Evolutionary conservation across 2,797 vertebrate genomes (phyloP), one percentile per base, ranked within the genome.

Genomic region (Tympanoctomys barrerae): DNA sequence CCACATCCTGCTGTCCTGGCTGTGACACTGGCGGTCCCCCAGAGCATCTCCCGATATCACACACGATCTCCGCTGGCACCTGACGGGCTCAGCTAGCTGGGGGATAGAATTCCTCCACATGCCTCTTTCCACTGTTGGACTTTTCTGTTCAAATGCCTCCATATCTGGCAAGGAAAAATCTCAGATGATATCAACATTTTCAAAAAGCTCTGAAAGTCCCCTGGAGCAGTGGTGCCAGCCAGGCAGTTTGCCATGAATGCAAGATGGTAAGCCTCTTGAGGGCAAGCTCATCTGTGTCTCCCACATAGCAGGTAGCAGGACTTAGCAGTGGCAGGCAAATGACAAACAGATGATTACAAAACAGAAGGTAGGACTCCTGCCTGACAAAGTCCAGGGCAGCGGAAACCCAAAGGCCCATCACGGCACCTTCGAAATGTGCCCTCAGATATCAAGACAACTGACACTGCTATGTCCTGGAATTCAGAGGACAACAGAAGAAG

Each of bases 121-220:
- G 57, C 1, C 84, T 80, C 49, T 82, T 66, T 71, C 59, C 10
- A 19, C 14, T 5, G 22, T 54, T 42, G 28, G 28, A 28, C 81
- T 62, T 91, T 93, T 59, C 92, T 82, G 2, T 62, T 77, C 61
- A 89, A 94, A 87, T 81, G 18, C 66, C 31, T 70, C 89, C 81
- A n/a, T 2, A 54, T 39, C 31, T 84, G 77, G 33, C 77, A 66
- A 93, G 84, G 5, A 77, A 62, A 89, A 57, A 31, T 73, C 70
- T 77, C 62, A 78, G 66, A 75, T 2, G 26, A 66, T 59, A 68
- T 57, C 75, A 46, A n/a, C 18, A n/a, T 49, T 61, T 71, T 54
- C 46, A 2, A 71, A 90, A 59, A 95, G 28, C 31, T 78, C 46
- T 79, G 16, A 14, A 52, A 71, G 28, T 49, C 78, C 66, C 31